Evolutionary conservation across 1,140 invertebrate genomes (phyloP).

Genomic region (Bombus balteatus): DNA sequence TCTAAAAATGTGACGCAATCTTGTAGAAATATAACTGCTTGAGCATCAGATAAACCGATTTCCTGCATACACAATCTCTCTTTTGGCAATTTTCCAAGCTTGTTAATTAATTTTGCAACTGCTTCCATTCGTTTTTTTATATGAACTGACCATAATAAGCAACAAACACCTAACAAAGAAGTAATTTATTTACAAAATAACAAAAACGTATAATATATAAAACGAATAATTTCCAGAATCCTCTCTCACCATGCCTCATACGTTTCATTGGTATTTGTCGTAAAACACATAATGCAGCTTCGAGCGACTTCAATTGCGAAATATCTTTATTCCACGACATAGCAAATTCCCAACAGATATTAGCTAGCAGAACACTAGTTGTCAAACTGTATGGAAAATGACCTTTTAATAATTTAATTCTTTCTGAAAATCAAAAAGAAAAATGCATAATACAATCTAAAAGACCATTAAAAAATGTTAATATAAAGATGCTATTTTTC

Average conservation of each 20-base stretch:
- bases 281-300: constrained; percentile 84
- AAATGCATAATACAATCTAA: background rate
- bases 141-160: constrained; percentile 94
- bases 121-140: constrained; percentile 89
- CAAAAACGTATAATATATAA: constrained; percentile 24
- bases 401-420: constrained; percentile 83
- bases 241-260: constrained; percentile 85
- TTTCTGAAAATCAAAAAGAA: constrained; percentile 65
- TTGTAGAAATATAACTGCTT: constrained; percentile 88
- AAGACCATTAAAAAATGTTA: background rate
- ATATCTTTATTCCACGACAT: constrained; percentile 92
- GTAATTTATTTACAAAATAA: background rate
- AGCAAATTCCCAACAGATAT: constrained; percentile 95
- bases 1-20: constrained; percentile 89
- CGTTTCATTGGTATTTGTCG: constrained; percentile 85
- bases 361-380: constrained; percentile 89
- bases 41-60: constrained; percentile 88
- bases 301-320: constrained; percentile 85
- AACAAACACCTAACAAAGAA: constrained; percentile 85
- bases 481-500: background rate
- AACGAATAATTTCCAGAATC: background rate
- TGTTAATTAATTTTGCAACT: constrained; percentile 91
- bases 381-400: constrained; percentile 94
- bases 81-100: constrained; percentile 93
- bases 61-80: constrained; percentile 90